Percentiles rank a stretch among this genome's conserved stretches.
phyloP scores from a whole-genome alignment of 1,140 invertebrate species.

The Drosophila nikananu region DNA sequence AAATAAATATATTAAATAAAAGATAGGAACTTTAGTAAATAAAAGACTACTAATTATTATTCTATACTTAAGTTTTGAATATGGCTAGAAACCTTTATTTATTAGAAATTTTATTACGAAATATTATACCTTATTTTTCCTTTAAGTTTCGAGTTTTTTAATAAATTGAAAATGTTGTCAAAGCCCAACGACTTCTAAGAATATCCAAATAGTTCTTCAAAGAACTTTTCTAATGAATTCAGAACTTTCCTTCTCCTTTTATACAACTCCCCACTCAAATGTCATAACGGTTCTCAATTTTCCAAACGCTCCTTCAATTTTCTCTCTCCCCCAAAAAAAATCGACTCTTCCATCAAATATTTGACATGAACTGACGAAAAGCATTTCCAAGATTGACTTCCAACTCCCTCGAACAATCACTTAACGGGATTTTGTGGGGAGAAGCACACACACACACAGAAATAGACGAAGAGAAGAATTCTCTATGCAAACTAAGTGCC shows the following conservation, averaged over 20 bases:
- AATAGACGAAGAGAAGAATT: slow-evolving; percentile 53
- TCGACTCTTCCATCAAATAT: slow-evolving; percentile 50
- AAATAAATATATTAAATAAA: too few species aligned
- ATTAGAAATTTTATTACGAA: too few species aligned
- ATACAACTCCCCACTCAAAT: slow-evolving; percentile 17
- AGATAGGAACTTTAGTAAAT: too few species aligned
- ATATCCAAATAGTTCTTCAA: not conserved
- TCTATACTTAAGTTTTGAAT: too few species aligned
- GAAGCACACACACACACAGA: not conserved
- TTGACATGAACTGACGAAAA: slow-evolving; percentile 51
- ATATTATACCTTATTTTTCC: too few species aligned
- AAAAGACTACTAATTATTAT: too few species aligned
- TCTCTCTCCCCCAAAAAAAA: slow-evolving; percentile 3
- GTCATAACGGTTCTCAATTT: slow-evolving; percentile 46
- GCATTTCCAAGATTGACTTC: slow-evolving; percentile 41
- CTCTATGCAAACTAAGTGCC: slow-evolving; percentile 79
- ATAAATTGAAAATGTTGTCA: too few species aligned
- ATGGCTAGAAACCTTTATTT: too few species aligned
- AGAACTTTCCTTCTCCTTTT: not conserved
- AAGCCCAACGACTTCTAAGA: not conserved
- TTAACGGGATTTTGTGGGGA: slow-evolving; percentile 58
- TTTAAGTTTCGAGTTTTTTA: not conserved
- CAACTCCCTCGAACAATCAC: slow-evolving; percentile 49
- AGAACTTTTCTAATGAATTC: slow-evolving; percentile 7
- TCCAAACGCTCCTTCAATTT: slow-evolving; percentile 2